Base-by-base conservation (phyloP, 2,888 invertebrate species). In the Capitulum mitella region DNA sequence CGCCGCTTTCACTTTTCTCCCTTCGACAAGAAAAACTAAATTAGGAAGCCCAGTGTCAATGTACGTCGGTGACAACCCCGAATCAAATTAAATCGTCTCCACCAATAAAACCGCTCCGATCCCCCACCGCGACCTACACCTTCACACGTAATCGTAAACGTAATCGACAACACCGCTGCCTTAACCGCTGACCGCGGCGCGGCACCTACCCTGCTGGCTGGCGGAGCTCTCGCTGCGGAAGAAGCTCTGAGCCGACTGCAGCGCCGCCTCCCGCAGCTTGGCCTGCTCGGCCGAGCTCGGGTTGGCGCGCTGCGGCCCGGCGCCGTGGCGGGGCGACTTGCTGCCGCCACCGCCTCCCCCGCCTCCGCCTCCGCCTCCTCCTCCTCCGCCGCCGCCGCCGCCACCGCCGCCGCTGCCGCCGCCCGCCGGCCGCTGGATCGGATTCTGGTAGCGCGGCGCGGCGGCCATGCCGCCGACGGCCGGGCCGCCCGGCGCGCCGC, bases 161-260 rank as follows among this genome's bases (percentile, higher is more conserved):
- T n/a, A n/a, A n/a, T n/a, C n/a, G n/a, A n/a, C n/a, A n/a, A n/a
- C n/a, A n/a, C n/a, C n/a, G n/a, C n/a, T n/a, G n/a, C n/a, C n/a
- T n/a, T n/a, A n/a, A n/a, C n/a, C n/a, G n/a, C n/a, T n/a, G n/a
- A n/a, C n/a, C n/a, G n/a, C n/a, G n/a, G n/a, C n/a, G n/a, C n/a
- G n/a, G n/a, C n/a, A n/a, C n/a, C 6, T 43, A 70, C 46, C 76
- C 5, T 76, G 76, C 29, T 76, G 46, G 14, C 37, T 34, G 37
- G 70, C 37, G 19, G 70, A 29, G 70, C 37, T 70, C 37, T 81
- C 80, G 76, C 81, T 77, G 37, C 78, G 79, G 78, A 82, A 82
- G 81, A 82, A 82, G 34, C 80, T 81, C 80, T 82, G 82, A 3
- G 82, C 80, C 46, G 79, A 80, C 77, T 80, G 81, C 46, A 82